These are phyloP conservation scores for Oenanthe melanoleuca DNA, from an alignment of 2,113 vertebrate genomes.

Conservation along the genomic window DNA sequence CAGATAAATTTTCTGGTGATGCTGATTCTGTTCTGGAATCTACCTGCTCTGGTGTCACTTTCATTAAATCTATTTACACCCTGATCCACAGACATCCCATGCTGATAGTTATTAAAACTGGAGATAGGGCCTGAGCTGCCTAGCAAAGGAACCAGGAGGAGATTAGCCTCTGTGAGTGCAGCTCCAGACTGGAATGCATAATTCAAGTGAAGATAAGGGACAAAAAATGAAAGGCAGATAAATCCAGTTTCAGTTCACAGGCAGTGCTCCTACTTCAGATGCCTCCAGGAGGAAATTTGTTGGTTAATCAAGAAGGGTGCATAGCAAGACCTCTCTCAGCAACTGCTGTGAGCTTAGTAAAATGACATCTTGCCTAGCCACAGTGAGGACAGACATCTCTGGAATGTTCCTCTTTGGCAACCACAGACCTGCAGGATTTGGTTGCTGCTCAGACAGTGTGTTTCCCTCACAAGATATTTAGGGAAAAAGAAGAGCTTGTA, in stretches of 20 bases:
- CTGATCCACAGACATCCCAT: neutral
- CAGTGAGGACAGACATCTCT: neutral
- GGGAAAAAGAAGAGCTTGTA: neutral
- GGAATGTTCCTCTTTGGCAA: slow-evolving; percentile 28
- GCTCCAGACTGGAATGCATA: neutral
- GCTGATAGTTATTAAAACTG: slow-evolving; percentile 4
- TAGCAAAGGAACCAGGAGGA: neutral
- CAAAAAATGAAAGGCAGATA: slow-evolving; percentile 16
- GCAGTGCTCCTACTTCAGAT: neutral
- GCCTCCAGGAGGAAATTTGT: neutral
- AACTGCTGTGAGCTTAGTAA: neutral
- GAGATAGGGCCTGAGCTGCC: neutral
- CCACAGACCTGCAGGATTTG: neutral
- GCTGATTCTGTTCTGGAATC: neutral
- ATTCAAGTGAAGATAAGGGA: neutral
- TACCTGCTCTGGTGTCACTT: neutral
- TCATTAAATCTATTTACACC: slow-evolving; percentile 4
- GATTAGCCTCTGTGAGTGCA: neutral
- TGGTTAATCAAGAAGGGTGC: slow-evolving; percentile 31
- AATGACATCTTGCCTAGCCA: neutral
- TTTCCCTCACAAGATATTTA: slow-evolving; percentile 21
- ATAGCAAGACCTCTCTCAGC: neutral
- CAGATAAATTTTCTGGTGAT: neutral
- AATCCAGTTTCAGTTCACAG: slow-evolving; percentile 41
- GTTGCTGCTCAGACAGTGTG: neutral